A percentile compares a stretch with the other conserved stretches of the same genome.
These are phyloP conservation scores for Allacma fusca DNA, from an alignment of 2,888 invertebrate species.

Conservation along the genomic window DNA sequence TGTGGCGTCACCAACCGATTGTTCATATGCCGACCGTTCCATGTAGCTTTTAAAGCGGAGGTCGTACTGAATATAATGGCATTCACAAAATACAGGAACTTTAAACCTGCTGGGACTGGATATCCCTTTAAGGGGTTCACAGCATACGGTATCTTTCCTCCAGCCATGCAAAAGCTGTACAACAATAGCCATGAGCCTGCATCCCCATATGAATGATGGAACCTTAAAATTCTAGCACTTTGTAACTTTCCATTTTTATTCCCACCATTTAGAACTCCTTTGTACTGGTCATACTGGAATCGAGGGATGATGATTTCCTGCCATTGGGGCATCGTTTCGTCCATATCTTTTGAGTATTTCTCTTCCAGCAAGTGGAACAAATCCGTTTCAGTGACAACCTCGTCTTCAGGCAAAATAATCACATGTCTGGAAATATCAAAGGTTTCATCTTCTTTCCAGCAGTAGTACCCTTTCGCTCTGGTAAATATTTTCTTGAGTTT, in stretches of 20 bases:
- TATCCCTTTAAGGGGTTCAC: conserved; percentile 57
- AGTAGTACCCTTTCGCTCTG: conserved; percentile 57
- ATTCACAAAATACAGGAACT: conserved; percentile 38
- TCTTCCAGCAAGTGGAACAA: conserved; percentile 51
- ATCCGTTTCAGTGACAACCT: conserved; percentile 49
- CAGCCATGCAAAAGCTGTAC: conserved; percentile 48
- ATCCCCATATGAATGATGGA: conserved; percentile 47
- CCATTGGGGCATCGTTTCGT: conserved; percentile 53
- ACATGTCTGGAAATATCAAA: conserved; percentile 53
- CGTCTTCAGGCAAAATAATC: conserved; percentile 50
- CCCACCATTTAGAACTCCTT: not conserved
- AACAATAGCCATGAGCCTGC: conserved; percentile 46
- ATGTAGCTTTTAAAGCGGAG: conserved; percentile 47
- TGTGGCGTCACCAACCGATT: conserved; percentile 50
- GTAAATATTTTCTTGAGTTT: conserved; percentile 55
- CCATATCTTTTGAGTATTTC: conserved; percentile 36
- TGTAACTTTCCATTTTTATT: conserved; percentile 24
- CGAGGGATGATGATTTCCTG: conserved; percentile 57
- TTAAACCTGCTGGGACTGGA: conserved; percentile 41
- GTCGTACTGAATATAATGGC: conserved; percentile 42
- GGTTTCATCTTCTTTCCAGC: conserved; percentile 52
- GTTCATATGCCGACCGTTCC: conserved; percentile 47
- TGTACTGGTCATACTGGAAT: conserved; percentile 46
- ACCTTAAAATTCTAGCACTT: conserved; percentile 41
- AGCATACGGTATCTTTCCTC: conserved; percentile 46